Evolutionary conservation across 2,113 vertebrate genomes (phyloP), one percentile per base, ranked within the genome.

Genomic region (Embiotoca jacksoni): DNA sequence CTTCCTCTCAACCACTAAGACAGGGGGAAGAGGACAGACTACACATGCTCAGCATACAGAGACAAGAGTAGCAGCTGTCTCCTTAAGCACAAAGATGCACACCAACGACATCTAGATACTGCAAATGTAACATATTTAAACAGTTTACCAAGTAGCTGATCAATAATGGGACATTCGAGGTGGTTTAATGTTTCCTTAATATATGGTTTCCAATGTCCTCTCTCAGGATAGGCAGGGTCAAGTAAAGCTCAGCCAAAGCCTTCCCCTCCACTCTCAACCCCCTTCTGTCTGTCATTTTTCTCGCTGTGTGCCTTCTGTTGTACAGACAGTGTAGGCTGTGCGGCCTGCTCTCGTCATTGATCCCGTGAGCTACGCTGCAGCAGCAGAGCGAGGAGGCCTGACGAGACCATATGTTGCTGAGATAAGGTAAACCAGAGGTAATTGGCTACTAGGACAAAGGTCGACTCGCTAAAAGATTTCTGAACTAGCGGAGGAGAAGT

Each of bases 371-470:
- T 16, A 36, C 5, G 58, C 54, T 39, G 67, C 10, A 15, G 8
- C 33, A 9, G 30, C 2, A 35, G 8, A 15, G 37, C 5, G 44
- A 68, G 62, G 55, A 68, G 69, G 33, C 44, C 31, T 50, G 39
- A 62, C 15, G 35, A 33, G 67, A 63, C 65, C 75, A 92, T 88
- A 88, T 86, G 88, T 63, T 44, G 13, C 46, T 15, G 52, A 71
- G 81, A 88, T 78, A 73, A 82, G 50, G 58, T 59, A 44, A 41
- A 73, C 47, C 46, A 65, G 64, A 69, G 64, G 63, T 63, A 68
- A 86, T 33, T 73, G 78, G 76, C 71, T 44, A 54, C 16, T 49
- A 10, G 70, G 70, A 78, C 58, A 80, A 67, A 90, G 83, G 73
- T 86, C 71, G 78, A 33, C 49, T 23, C 47, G 52, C 7, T 39